Base-by-base conservation (phyloP, 2,113 vertebrate genomes). In the Cephalopterus ornatus region DNA sequence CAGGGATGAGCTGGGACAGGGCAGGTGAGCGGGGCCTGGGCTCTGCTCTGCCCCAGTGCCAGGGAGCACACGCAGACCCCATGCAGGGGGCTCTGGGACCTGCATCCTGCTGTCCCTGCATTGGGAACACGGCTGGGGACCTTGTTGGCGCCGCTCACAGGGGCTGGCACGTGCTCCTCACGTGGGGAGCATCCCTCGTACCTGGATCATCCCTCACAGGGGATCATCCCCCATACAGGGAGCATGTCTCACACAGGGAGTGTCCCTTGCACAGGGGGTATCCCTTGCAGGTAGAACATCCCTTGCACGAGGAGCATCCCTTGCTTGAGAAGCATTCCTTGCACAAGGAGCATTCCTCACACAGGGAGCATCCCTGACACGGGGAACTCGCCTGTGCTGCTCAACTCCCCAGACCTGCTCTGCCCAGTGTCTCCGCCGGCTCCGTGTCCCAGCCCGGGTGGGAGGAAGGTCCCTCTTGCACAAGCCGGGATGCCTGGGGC, bases 111-210 rank as follows among this genome's bases (percentile, higher is more conserved):
- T 11, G 58, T 6, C 21, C 49, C 46, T 1, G 0, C 44, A 2
- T 2, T 0, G 6, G 17, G 46, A 27, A 26, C 1, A 0, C 2
- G 3, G 4, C 6, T 5, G 23, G 55, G 63, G 39, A 30, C 1
- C 2, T 0, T 59, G 37, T 19, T 1, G 0, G 5, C 0, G 9
- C 58, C 10, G 73, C 77, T 58, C 1, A 0, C 35, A 6, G 33
- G 67, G 42, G 66, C 56, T 35, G 78, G 76, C 27, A 19, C 16
- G 0, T 7, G 26, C 11, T 35, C 44, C 14, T 24, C 19, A 0
- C 19, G 8, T 50, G 30, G 16, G 55, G n/a, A 59, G 15, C 26
- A 2, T 6, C 33, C 26, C 24, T 37, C 11, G 14, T 2, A 5
- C 30, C 3, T 50, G 39, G 47, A 30, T 8, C 30, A 21, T 8